A percentile compares a stretch with the other conserved stretches of the same genome.
Evolutionary conservation across 2,888 invertebrate species (phyloP).

Genomic region (Thera obeliscata): DNA sequence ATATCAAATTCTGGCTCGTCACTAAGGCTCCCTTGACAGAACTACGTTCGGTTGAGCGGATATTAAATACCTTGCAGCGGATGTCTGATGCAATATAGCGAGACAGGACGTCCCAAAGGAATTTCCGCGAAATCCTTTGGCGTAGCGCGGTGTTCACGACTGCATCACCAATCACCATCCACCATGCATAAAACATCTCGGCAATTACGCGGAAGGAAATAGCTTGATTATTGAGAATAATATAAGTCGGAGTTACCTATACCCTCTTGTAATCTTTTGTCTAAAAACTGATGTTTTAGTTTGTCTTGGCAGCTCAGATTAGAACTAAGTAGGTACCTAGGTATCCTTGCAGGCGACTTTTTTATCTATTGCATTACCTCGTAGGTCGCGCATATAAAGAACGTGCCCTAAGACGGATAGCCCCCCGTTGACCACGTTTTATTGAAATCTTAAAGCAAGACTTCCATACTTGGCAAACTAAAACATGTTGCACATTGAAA

Average conservation of each 20-base stretch:
- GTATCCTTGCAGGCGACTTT: no score
- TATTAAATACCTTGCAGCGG: slow-evolving; percentile 30
- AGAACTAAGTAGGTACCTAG: no score
- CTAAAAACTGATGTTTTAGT: no score
- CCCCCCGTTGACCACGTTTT: no score
- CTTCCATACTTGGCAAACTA: no score
- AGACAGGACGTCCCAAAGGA: slow-evolving; percentile 29
- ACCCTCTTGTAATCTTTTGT: no score
- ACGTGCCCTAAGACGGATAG: no score
- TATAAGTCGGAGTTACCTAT: not conserved
- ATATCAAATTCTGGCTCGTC: not conserved
- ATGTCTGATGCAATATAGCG: slow-evolving; percentile 23
- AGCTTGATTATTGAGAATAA: not conserved
- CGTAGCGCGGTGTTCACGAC: slow-evolving; percentile 15
- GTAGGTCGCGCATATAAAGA: no score
- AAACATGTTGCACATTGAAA: no score
- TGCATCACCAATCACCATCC: slow-evolving; percentile 9
- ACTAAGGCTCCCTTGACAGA: not conserved
- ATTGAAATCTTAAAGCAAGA: no score
- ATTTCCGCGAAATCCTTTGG: slow-evolving; percentile 16
- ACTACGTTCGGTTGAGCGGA: slow-evolving; percentile 17
- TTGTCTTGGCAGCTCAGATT: no score
- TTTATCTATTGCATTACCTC: no score
- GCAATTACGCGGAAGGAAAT: slow-evolving; percentile 3
- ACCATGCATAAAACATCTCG: slow-evolving; percentile 26